Evolutionary conservation across 1,140 invertebrate genomes (phyloP), one percentile per base, ranked within the genome.

Genomic region (Drosophila neocordata): DNA sequence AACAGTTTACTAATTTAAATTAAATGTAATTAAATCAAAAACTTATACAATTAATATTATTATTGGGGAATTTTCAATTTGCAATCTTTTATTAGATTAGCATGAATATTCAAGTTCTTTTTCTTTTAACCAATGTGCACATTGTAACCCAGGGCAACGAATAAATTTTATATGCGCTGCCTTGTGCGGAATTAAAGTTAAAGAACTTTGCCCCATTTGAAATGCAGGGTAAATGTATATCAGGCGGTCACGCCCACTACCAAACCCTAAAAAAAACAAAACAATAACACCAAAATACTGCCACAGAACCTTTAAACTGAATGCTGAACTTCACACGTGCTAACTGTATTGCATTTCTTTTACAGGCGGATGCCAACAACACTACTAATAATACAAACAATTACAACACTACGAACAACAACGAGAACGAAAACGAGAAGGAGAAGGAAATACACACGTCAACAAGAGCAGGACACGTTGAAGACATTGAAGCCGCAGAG

Each of bases 321-420:
- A 51, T 71, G 76, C 59, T 76, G 75, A 78, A 79, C 70, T 79
- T 73, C 79, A 82, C 79, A 82, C 79, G 79, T 82, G 79, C 74
- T 79, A 79, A 48, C 61, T 15, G 56, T 64, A 41, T 58, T 67
- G 48, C 41, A 22, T 44, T 24, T 58, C 37, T 20, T 52, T 58
- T 74, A 15, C 27, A 61, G 59, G 24, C 34, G 37, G 59, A 70
- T 61, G 64, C 55, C 11, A 66, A 77, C 73, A 52, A 56, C 59
- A 73, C 69, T 64, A 35, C 9, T 53, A 73, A 75, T 65, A 31
- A 31, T 31, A 31, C 27, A 31, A 31, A 31, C 27, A 31, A 31
- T 6, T 4, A 31, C 27, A 31, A 31, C 6, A 31, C 27, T 6
- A 31, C 27, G 4, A 31, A 31, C 27, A 31, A 3, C 5, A 31